Evolutionary conservation across 2,888 invertebrate species (phyloP).

Genomic region (Clitarchus hookeri): DNA sequence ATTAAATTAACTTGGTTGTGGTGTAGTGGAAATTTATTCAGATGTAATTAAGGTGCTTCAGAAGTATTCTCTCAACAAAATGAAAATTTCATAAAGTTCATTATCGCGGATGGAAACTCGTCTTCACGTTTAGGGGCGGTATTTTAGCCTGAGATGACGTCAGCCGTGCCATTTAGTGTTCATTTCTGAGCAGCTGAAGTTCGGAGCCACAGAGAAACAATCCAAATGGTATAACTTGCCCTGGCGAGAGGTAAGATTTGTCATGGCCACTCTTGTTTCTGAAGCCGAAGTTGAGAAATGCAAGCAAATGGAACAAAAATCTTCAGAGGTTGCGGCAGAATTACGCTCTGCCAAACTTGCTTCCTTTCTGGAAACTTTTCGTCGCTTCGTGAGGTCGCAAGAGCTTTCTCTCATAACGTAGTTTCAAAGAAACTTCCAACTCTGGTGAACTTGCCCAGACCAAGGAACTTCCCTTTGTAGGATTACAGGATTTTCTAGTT

Average conservation of each 20-base stretch:
- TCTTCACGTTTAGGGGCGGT: too few relatives aligned
- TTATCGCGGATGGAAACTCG: too few relatives aligned
- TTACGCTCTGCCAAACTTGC: background rate
- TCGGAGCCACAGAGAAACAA: background rate
- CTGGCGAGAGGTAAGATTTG: background rate
- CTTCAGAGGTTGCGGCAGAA: slow-evolving; percentile 8
- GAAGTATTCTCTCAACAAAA: too few relatives aligned
- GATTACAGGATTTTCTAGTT: background rate
- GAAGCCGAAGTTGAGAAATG: background rate
- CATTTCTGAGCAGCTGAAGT: background rate
- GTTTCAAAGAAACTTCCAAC: background rate
- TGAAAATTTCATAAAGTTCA: too few relatives aligned
- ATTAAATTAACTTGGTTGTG: too few relatives aligned
- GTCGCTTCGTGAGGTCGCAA: background rate
- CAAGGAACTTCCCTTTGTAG: background rate
- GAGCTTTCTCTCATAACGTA: background rate
- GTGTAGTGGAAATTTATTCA: too few relatives aligned
- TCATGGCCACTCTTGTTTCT: background rate
- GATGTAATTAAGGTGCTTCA: too few relatives aligned
- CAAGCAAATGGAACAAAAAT: slow-evolving; percentile 8
- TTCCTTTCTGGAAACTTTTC: background rate
- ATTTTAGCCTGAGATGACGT: background rate
- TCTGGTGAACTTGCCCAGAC: background rate
- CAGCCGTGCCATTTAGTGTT: background rate
- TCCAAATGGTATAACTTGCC: background rate